These are phyloP conservation scores for Tetraodon nigroviridis DNA, from an alignment of 2,113 vertebrate genomes.

Conservation along the genomic window DNA sequence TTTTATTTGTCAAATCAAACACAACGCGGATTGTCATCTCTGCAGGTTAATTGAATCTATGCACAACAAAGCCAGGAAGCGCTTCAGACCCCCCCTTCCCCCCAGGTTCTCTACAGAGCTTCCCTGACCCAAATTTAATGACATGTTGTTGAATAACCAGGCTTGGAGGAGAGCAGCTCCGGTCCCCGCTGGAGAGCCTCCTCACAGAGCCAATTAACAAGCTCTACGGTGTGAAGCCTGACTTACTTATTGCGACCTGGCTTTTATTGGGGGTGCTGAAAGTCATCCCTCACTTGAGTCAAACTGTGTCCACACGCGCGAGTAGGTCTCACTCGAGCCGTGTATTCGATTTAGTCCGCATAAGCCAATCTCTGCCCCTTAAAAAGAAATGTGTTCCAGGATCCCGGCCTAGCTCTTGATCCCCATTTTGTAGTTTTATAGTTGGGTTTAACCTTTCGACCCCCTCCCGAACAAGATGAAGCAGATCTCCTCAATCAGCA, in stretches of 20 bases:
- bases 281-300: conserved; percentile 7
- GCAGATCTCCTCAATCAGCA: conserved; percentile 46
- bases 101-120: conserved; percentile 11
- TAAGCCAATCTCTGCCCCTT: not conserved
- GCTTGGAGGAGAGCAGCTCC: conserved; percentile 26
- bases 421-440: conserved; percentile 15
- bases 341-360: not conserved
- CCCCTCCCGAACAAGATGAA: conserved; percentile 11
- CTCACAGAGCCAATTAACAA: conserved; percentile 53
- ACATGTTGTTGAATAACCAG: conserved; percentile 41
- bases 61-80: conserved; percentile 1
- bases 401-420: not conserved
- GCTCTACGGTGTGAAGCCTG: conserved; percentile 28
- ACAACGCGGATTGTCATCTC: not conserved
- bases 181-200: conserved; percentile 36
- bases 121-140: conserved; percentile 46
- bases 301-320: conserved; percentile 2
- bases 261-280: conserved; percentile 31
- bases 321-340: not conserved
- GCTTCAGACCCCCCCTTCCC: not conserved
- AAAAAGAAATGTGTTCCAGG: not conserved
- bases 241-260: conserved; percentile 33
- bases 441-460: conserved; percentile 12
- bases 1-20: not conserved
- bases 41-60: not conserved